Conservation (phyloP, 2,888 invertebrate genomes). For the Apamea anceps region DNA sequence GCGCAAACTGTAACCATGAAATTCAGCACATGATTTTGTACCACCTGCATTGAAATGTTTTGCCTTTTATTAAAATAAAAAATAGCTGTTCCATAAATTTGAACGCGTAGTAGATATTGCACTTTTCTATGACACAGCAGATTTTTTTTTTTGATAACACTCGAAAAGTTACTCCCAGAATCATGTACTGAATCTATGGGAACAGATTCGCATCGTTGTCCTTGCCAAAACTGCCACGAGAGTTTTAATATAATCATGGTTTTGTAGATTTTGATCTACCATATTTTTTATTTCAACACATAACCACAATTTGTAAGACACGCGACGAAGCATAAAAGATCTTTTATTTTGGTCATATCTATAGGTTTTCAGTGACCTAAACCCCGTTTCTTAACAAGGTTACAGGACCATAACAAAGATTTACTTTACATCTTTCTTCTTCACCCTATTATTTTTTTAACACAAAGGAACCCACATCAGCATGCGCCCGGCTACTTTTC, state of each 20-base stretch:
- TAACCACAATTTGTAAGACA: neutral
- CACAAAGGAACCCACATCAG: constrained; percentile 32
- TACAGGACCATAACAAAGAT: constrained; percentile 8
- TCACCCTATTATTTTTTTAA: constrained; percentile 11
- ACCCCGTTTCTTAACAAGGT: neutral
- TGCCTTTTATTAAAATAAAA: too few species aligned
- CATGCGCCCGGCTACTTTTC: neutral
- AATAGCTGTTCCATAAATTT: too few species aligned
- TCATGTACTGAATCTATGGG: too few species aligned
- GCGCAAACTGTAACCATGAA: too few species aligned
- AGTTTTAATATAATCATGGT: neutral
- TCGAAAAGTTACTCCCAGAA: too few species aligned
- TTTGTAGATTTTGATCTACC: neutral
- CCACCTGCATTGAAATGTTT: too few species aligned
- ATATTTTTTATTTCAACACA: neutral
- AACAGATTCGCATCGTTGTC: too few species aligned
- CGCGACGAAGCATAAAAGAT: neutral
- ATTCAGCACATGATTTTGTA: too few species aligned
- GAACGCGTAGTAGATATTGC: too few species aligned
- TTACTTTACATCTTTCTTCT: constrained; percentile 13
- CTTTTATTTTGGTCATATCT: neutral
- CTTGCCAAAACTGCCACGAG: too few species aligned
- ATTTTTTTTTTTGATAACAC: too few species aligned
- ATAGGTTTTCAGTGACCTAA: neutral
- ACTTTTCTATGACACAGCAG: too few species aligned